phyloP scores from a whole-genome alignment of 1,140 invertebrate genomes.

The Oryzaephilus surinamensis region DNA sequence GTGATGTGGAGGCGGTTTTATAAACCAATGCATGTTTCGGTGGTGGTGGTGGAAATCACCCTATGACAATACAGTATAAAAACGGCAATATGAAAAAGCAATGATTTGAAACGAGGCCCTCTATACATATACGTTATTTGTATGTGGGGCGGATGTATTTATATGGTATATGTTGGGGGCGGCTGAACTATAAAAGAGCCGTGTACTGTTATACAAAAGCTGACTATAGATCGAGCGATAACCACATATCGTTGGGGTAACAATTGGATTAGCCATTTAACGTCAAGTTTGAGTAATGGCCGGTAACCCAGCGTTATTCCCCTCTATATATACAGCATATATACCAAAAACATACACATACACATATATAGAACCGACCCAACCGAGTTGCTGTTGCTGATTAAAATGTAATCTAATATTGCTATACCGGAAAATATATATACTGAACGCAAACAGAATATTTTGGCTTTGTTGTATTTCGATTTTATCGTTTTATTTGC shows the following conservation, averaged over 20 bases:
- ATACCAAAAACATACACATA: background rate
- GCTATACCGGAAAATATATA: slow-evolving; percentile 31
- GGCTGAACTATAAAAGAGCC: too few species aligned
- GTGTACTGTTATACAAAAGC: slow-evolving; percentile 14
- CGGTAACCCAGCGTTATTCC: slow-evolving; percentile 33
- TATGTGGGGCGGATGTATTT: background rate
- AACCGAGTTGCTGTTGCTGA: slow-evolving; percentile 29
- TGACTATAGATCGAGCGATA: slow-evolving; percentile 31
- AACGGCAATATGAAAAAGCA: slow-evolving; percentile 18
- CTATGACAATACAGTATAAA: slow-evolving; percentile 9
- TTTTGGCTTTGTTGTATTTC: slow-evolving; percentile 27
- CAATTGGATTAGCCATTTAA: slow-evolving; percentile 38
- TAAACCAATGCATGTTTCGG: slow-evolving; percentile 7
- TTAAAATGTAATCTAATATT: slow-evolving; percentile 40
- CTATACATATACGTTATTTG: background rate
- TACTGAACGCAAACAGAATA: slow-evolving; percentile 26
- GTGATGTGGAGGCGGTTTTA: too few species aligned
- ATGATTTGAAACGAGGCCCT: slow-evolving; percentile 22
- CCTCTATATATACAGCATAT: slow-evolving; percentile 19
- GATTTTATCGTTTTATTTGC: slow-evolving; percentile 27
- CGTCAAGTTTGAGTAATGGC: slow-evolving; percentile 38
- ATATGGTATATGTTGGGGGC: background rate
- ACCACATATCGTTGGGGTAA: slow-evolving; percentile 35
- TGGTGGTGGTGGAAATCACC: slow-evolving; percentile 1
- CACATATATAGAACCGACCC: too few species aligned